A percentile compares a stretch with the other conserved stretches of the same genome.
These are phyloP conservation scores for Aphis gossypii DNA, from an alignment of 1,140 invertebrate genomes.

Conservation along the genomic window DNA sequence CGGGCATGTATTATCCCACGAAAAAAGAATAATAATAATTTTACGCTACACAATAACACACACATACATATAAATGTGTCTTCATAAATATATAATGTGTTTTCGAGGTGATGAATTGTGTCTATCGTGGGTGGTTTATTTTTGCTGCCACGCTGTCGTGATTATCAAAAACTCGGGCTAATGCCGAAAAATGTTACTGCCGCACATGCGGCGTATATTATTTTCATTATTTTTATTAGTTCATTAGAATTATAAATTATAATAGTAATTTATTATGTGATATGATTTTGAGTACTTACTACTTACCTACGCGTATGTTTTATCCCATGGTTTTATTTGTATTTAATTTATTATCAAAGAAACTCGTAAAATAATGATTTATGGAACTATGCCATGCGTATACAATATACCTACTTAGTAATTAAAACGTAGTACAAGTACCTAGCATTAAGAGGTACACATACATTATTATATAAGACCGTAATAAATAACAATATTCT, in stretches of 20 bases:
- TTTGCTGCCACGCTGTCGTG: not conserved
- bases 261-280: not conserved
- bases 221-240: not conserved
- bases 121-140: not conserved
- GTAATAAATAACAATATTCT: not conserved
- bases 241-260: not conserved
- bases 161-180: not conserved
- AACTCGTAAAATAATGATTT: not conserved
- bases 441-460: not conserved
- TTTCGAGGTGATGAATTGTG: not conserved
- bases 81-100: not conserved
- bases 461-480: not conserved
- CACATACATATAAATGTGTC: too few relatives aligned
- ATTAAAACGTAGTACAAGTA: not conserved
- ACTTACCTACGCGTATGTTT: not conserved
- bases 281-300: not conserved
- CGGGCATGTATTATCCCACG: not conserved
- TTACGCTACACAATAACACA: not conserved
- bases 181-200: not conserved
- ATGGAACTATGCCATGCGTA: not conserved
- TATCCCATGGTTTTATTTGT: not conserved
- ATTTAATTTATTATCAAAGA: not conserved
- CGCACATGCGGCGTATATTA: not conserved
- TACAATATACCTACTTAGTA: not conserved
- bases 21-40: conserved; percentile 15